Evolutionary conservation across 2,113 vertebrate species (phyloP).

Genomic region (Acinonyx jubatus): DNA sequence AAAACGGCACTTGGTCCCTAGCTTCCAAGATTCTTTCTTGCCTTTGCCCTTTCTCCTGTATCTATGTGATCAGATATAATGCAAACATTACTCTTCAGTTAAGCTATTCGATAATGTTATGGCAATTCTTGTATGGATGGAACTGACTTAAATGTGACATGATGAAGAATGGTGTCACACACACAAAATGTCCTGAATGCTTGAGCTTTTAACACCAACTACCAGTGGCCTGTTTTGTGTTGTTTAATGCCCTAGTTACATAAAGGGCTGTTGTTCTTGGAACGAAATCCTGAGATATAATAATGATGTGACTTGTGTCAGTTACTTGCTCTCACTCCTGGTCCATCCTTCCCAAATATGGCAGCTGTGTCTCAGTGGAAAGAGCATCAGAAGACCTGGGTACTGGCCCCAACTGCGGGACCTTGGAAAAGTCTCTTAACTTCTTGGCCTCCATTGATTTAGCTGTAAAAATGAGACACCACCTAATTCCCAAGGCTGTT

Average conservation of each 20-base stretch:
- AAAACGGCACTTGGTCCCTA: not conserved
- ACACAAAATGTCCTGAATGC: not conserved
- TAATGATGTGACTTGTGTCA: not conserved
- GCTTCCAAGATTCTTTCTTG: constrained; percentile 13
- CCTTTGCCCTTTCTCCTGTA: constrained; percentile 15
- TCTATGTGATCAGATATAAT: constrained; percentile 3
- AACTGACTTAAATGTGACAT: constrained; percentile 16
- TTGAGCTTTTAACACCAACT: constrained; percentile 31
- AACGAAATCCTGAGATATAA: constrained; percentile 25
- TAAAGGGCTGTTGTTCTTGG: constrained; percentile 18
- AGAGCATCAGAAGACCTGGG: not conserved
- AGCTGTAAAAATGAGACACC: constrained; percentile 41
- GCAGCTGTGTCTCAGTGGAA: constrained; percentile 35
- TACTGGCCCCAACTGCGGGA: constrained; percentile 4
- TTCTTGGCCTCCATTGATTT: constrained; percentile 41
- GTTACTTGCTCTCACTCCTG: constrained; percentile 57
- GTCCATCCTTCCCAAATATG: constrained; percentile 45
- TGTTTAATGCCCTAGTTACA: not conserved
- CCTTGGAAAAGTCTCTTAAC: constrained; percentile 40
- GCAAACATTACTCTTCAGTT: constrained; percentile 42
- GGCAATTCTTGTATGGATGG: not conserved
- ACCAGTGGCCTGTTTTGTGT: not conserved
- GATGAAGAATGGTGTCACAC: not conserved
- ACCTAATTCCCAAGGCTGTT: not conserved
- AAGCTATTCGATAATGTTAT: not conserved